These are phyloP conservation scores for Anableps anableps DNA, from an alignment of 2,797 vertebrate genomes.

Conservation along the genomic window DNA sequence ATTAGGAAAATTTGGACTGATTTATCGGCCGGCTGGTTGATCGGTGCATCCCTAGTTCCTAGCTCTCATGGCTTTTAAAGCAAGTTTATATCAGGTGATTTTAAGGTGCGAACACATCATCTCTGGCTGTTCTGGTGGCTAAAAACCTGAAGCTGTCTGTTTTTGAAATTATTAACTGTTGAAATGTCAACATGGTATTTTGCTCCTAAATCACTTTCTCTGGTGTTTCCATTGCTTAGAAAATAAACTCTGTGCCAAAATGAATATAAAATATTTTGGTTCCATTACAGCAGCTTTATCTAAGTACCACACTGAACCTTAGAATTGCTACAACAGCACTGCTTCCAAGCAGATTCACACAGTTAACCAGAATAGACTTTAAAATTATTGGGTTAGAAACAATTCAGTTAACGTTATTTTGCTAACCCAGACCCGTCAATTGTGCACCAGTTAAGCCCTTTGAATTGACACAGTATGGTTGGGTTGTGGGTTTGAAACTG, in stretches of 20 bases:
- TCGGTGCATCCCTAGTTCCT: too few relatives aligned
- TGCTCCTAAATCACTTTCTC: neutral
- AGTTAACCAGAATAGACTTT: neutral
- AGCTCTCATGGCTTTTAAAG: neutral
- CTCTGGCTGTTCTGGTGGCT: neutral
- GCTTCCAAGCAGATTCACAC: neutral
- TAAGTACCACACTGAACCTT: neutral
- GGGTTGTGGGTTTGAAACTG: neutral
- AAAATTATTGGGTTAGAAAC: neutral
- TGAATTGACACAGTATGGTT: neutral
- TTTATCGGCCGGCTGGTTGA: too few relatives aligned
- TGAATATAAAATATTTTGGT: neutral
- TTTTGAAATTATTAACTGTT: neutral
- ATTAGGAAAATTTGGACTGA: too few relatives aligned
- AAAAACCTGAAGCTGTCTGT: neutral
- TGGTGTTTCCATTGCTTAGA: neutral
- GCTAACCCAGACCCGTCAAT: neutral
- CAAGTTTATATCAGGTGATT: neutral
- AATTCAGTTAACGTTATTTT: neutral
- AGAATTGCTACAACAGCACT: neutral
- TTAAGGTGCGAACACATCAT: neutral
- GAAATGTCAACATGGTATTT: neutral
- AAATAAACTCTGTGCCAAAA: neutral
- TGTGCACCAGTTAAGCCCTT: neutral
- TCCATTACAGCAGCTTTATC: neutral